Base-by-base conservation (phyloP, 2,888 invertebrate genomes). In the Lepetodrilus schrolli region DNA sequence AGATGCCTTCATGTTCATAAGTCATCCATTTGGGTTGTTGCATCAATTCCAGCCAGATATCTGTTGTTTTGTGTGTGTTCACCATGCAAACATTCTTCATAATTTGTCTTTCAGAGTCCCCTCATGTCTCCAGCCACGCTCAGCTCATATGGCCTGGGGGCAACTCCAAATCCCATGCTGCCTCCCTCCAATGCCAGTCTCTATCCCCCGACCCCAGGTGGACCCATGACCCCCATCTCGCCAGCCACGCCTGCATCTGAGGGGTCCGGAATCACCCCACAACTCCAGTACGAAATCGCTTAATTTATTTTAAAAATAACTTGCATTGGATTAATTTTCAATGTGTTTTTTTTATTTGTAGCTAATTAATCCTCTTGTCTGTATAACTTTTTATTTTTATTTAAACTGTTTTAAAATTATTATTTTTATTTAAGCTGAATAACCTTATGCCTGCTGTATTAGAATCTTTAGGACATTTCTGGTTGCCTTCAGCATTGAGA, bases 221-320 rank as follows among this genome's bases (percentile, higher is more conserved):
- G 87, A 0, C 89, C 89, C 4, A 83, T 87, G 94, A 97, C 97
- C 7, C 97, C 97, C 43, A 91, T 86, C 51, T 88, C 87, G 37
- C 90, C 90, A 48, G 87, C 90, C 26, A 90, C 93, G 74, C 97
- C 97, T 0, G 88, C 88, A 8, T 87, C 89, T 48, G 95, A 96
- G 8, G 97, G 97, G 91, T 96, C 97, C 71, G 96, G 96, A 70
- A 97, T 98, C 84, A 93, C 96, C 74, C 98, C 98, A 26, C 96
- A 97, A 88, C 91, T 97, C 88, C 97, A 97, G 96, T 96, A 86
- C n/a, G n/a, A n/a, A n/a, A n/a, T n/a, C n/a, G n/a, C n/a, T n/a
- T n/a, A n/a, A n/a, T n/a, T n/a, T n/a, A n/a, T n/a, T n/a, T n/a
- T n/a, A n/a, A n/a, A n/a, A n/a, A n/a, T n/a, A n/a, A n/a, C n/a